Percentiles rank a stretch among this genome's conserved stretches.
Conservation (phyloP, 2,113 vertebrate genomes). For the Ciconia boyciana region DNA sequence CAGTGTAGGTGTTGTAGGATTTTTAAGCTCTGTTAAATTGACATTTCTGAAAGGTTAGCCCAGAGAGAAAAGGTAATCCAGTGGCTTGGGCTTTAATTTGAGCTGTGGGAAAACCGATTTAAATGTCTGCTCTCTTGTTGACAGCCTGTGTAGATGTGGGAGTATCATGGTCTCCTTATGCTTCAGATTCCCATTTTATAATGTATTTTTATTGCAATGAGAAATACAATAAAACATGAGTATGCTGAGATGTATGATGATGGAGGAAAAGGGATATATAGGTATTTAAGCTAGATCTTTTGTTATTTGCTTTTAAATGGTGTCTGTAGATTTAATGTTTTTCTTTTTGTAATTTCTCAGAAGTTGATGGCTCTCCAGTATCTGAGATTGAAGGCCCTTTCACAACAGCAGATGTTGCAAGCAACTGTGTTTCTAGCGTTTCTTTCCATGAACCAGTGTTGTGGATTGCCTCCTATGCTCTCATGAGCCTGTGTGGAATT, state of each 20-base stretch:
- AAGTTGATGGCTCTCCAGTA: slow-evolving; percentile 71
- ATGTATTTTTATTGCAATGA: background rate
- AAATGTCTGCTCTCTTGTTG: background rate
- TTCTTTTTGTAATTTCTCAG: slow-evolving; percentile 64
- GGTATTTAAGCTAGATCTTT: background rate
- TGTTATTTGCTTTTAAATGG: background rate
- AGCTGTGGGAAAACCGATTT: background rate
- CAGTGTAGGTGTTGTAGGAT: background rate
- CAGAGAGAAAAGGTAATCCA: background rate
- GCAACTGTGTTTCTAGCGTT: slow-evolving; percentile 76
- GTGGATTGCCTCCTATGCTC: slow-evolving; percentile 89
- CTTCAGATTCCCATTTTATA: background rate
- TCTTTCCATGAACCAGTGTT: slow-evolving; percentile 78
- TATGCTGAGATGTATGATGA: background rate
- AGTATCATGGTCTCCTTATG: background rate
- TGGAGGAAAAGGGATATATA: background rate
- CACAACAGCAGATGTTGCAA: slow-evolving; percentile 78
- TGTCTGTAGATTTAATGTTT: background rate
- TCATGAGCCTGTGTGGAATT: slow-evolving; percentile 87
- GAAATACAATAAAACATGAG: background rate
- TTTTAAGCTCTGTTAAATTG: background rate
- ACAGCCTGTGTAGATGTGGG: background rate
- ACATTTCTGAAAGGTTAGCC: background rate
- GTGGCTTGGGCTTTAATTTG: background rate
- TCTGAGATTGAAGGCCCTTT: slow-evolving; percentile 94